Conservation (phyloP, 2,888 invertebrate genomes). For the Acleris cristana region DNA sequence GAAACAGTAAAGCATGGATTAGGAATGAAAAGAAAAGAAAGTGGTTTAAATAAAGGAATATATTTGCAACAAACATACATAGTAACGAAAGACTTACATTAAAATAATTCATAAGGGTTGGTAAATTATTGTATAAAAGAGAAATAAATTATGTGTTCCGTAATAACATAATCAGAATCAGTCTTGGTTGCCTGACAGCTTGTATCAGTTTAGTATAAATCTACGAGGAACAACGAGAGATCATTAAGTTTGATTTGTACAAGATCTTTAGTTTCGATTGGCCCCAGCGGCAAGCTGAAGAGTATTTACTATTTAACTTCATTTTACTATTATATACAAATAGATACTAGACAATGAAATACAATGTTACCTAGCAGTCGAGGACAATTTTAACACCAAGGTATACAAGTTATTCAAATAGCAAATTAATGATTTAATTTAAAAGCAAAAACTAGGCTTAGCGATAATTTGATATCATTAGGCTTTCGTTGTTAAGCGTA, state of each 20-base stretch:
- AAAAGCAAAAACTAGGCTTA: constrained; percentile 45
- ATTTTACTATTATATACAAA: constrained; percentile 25
- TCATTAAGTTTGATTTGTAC: constrained; percentile 58
- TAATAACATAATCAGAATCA: constrained; percentile 68
- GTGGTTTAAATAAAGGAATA: constrained; percentile 81
- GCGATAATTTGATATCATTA: not conserved
- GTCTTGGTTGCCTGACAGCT: constrained; percentile 61
- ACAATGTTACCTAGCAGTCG: constrained; percentile 24
- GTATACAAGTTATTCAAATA: constrained; percentile 34
- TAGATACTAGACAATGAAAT: constrained; percentile 25
- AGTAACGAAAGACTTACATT: constrained; percentile 77
- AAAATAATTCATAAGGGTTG: constrained; percentile 55
- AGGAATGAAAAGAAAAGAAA: constrained; percentile 82
- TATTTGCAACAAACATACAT: constrained; percentile 83
- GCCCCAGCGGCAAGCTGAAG: constrained; percentile 13
- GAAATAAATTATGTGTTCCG: constrained; percentile 67
- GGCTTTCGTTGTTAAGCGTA: not conserved
- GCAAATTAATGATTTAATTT: constrained; percentile 31
- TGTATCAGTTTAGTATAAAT: constrained; percentile 53
- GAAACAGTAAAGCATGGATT: constrained; percentile 73
- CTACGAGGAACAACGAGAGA: constrained; percentile 75
- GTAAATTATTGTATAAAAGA: constrained; percentile 52
- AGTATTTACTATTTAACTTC: not conserved
- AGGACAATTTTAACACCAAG: constrained; percentile 25
- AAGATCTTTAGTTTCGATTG: constrained; percentile 44